Evolutionary conservation across 2,888 invertebrate genomes (phyloP).

Genomic region (Teleiodes luculella): DNA sequence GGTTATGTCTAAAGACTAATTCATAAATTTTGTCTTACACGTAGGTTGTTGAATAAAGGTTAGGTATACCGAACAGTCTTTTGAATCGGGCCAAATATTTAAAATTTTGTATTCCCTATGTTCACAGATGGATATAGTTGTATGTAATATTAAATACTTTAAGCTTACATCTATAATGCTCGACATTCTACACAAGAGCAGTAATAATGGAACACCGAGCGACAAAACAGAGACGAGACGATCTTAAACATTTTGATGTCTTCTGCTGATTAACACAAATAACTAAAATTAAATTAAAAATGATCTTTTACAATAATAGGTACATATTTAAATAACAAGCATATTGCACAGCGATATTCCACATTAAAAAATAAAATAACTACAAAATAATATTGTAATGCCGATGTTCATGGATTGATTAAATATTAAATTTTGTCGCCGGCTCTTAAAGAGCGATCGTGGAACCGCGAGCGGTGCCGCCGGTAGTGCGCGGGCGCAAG

Average conservation of each 20-base stretch:
- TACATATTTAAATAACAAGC: slow-evolving; percentile 74
- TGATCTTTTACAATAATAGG: slow-evolving; percentile 50
- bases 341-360: slow-evolving; percentile 73
- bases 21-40: slow-evolving; percentile 54
- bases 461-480: neutral
- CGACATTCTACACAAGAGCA: slow-evolving; percentile 37
- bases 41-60: slow-evolving; percentile 64
- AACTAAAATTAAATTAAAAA: slow-evolving; percentile 43
- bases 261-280: slow-evolving; percentile 31
- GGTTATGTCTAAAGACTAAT: slow-evolving; percentile 59
- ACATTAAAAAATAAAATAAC: slow-evolving; percentile 60
- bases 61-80: slow-evolving; percentile 85
- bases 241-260: slow-evolving; percentile 19
- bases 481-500: neutral
- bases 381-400: slow-evolving; percentile 47
- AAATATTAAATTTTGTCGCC: slow-evolving; percentile 18
- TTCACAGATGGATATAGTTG: slow-evolving; percentile 67
- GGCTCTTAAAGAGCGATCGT: slow-evolving; percentile 1
- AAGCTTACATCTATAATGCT: slow-evolving; percentile 52
- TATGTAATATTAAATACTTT: slow-evolving; percentile 41
- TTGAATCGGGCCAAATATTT: slow-evolving; percentile 83
- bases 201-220: slow-evolving; percentile 27
- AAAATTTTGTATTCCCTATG: slow-evolving; percentile 72
- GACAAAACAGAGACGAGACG: slow-evolving; percentile 9
- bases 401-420: slow-evolving; percentile 41